A percentile compares a stretch with the other conserved stretches of the same genome.
Conservation (phyloP, 2,113 vertebrate species). For the Chiloscyllium plagiosum region DNA sequence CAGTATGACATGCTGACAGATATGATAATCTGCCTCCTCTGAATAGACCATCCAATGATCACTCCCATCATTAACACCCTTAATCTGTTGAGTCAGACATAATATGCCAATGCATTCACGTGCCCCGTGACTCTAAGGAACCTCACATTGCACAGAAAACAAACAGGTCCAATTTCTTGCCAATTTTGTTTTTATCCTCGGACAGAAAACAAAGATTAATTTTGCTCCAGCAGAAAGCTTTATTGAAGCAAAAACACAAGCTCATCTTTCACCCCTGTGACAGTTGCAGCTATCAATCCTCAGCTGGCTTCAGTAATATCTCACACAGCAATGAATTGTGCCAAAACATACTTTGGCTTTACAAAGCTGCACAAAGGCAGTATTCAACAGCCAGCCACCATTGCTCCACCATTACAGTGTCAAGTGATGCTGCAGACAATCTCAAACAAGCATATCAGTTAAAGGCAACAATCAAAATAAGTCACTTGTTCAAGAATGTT, state of each 20-base stretch:
- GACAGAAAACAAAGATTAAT: conserved; percentile 38
- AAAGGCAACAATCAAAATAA: conserved; percentile 36
- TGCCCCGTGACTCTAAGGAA: not conserved
- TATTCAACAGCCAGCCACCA: conserved; percentile 40
- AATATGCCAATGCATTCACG: not conserved
- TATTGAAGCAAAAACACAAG: conserved; percentile 41
- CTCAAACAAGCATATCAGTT: conserved; percentile 5
- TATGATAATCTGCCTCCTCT: not conserved
- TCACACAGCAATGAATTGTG: not conserved
- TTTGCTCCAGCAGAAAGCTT: not conserved
- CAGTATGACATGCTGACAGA: not conserved
- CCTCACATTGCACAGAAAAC: not conserved
- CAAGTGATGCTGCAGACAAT: conserved; percentile 37
- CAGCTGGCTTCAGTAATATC: conserved; percentile 42
- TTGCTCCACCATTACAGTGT: conserved; percentile 5
- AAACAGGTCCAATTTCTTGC: not conserved
- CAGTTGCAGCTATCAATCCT: conserved; percentile 47
- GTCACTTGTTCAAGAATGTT: not conserved
- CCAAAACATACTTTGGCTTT: conserved; percentile 30
- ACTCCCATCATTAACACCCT: not conserved
- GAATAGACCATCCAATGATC: not conserved
- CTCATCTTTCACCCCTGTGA: conserved; percentile 44
- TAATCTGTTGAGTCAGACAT: too few relatives aligned
- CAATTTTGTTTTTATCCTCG: not conserved
- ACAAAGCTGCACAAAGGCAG: conserved; percentile 45